Percentiles rank a stretch among this genome's conserved stretches.
Evolutionary conservation across 2,888 invertebrate genomes (phyloP).

Genomic region (Clostera curtula): DNA sequence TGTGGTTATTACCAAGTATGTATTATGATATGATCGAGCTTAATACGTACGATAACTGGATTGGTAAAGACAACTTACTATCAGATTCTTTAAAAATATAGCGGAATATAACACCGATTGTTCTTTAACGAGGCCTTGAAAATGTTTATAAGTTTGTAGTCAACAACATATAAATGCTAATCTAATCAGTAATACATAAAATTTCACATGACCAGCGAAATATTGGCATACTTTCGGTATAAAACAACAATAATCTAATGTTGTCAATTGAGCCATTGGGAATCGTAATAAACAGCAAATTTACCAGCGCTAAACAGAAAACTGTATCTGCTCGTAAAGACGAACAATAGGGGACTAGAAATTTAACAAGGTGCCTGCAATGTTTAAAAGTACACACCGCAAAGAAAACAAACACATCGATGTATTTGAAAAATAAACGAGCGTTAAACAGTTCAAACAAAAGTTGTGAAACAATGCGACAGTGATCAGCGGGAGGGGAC

Average conservation of each 20-base stretch:
- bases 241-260: no score
- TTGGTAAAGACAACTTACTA: no score
- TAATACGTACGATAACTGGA: no score
- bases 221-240: no score
- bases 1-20: constrained; percentile 6
- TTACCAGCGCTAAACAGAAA: no score
- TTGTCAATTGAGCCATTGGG: no score
- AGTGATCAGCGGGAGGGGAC: constrained; percentile 55
- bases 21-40: no score
- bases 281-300: no score
- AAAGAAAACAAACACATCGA: constrained; percentile 47
- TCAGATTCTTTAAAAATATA: no score
- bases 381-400: constrained; percentile 40
- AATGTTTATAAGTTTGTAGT: constrained; percentile 14
- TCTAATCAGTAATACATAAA: no score
- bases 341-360: constrained; percentile 36
- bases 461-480: constrained; percentile 62
- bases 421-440: constrained; percentile 57
- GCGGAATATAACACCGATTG: no score
- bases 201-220: no score
- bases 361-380: constrained; percentile 42
- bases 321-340: constrained; percentile 28
- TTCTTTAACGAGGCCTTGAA: constrained; percentile 12
- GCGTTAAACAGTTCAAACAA: constrained; percentile 62
- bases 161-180: constrained; percentile 19